Percentiles rank a stretch among this genome's conserved stretches.
phyloP scores from a whole-genome alignment of 2,888 invertebrate species.

The Melinopterus prodromus region DNA sequence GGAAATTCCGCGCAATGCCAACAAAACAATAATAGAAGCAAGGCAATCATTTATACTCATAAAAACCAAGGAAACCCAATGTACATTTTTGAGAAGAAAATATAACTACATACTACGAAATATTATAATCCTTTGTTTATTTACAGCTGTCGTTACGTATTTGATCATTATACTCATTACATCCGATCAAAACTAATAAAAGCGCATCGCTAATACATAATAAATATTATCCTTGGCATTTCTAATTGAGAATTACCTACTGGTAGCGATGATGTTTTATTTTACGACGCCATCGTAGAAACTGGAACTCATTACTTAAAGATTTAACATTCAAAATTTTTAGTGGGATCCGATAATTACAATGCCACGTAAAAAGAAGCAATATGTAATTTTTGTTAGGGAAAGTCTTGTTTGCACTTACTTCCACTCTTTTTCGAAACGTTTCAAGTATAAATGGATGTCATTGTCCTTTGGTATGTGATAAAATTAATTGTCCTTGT shows the following conservation, averaged over 20 bases:
- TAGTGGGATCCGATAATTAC: not conserved
- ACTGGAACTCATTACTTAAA: not conserved
- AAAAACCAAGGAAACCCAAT: not conserved
- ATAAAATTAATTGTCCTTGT: not conserved
- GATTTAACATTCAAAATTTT: not conserved
- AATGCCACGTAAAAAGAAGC: not conserved
- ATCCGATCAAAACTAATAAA: not conserved
- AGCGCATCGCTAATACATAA: not conserved
- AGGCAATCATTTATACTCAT: not conserved
- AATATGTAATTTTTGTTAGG: not conserved
- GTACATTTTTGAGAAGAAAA: not conserved
- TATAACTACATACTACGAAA: no score
- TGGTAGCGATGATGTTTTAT: not conserved
- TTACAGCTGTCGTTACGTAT: not conserved
- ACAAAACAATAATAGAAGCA: not conserved
- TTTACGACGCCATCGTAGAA: not conserved
- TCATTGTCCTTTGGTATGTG: not conserved
- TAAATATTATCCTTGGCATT: conserved; percentile 4
- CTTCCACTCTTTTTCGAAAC: not conserved
- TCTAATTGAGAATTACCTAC: not conserved
- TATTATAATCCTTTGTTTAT: no score
- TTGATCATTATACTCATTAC: not conserved
- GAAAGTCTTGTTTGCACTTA: not conserved
- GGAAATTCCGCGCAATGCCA: not conserved
- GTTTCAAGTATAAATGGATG: not conserved